These are phyloP conservation scores for Megamerina dolium DNA, from an alignment of 2,888 invertebrate genomes.

Conservation along the genomic window DNA sequence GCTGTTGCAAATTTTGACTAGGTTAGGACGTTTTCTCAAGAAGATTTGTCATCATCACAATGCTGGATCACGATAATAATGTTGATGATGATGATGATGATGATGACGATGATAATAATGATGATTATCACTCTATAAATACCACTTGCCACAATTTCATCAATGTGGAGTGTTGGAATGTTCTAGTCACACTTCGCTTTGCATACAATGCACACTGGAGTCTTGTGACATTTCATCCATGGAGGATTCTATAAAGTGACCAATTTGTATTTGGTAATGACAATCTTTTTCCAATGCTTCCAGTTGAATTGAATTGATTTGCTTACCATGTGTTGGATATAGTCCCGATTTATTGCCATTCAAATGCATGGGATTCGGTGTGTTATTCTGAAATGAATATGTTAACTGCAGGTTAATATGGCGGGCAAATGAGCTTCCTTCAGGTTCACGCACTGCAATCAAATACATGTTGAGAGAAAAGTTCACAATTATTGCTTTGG, in stretches of 20 bases:
- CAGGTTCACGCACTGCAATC: slow-evolving; percentile 62
- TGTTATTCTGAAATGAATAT: slow-evolving; percentile 81
- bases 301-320: too few relatives aligned
- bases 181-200: slow-evolving; percentile 63
- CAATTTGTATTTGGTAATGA: too few relatives aligned
- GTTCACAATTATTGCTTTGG: slow-evolving; percentile 1
- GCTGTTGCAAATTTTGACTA: slow-evolving; percentile 40
- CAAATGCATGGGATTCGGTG: slow-evolving; percentile 51
- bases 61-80: too few relatives aligned
- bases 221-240: slow-evolving; percentile 83
- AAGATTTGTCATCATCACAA: not conserved
- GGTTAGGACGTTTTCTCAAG: slow-evolving; percentile 37
- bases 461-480: slow-evolving; percentile 35
- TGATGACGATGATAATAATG: too few relatives aligned
- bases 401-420: slow-evolving; percentile 84
- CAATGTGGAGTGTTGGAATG: too few relatives aligned
- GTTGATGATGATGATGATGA: too few relatives aligned
- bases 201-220: slow-evolving; percentile 80
- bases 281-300: too few relatives aligned
- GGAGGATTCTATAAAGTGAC: slow-evolving; percentile 73
- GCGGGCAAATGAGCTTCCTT: slow-evolving; percentile 68
- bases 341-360: slow-evolving; percentile 50
- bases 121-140: too few relatives aligned
- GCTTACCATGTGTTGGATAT: slow-evolving; percentile 60
- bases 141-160: too few relatives aligned